phyloP scores from a whole-genome alignment of 2,797 vertebrate genomes.

The Anolis apletophallus region DNA sequence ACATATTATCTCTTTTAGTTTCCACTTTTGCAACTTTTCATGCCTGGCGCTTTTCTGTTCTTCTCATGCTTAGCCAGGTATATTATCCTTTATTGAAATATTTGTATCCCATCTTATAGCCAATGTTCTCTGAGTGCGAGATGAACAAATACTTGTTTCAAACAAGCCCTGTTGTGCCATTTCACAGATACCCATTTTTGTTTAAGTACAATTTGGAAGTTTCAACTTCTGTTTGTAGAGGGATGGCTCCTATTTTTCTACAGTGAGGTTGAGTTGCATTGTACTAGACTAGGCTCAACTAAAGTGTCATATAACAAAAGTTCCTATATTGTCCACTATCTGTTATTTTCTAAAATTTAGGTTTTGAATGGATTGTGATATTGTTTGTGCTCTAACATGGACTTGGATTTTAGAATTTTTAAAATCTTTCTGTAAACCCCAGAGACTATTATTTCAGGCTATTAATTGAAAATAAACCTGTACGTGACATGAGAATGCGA shows the following conservation, averaged over 20 bases:
- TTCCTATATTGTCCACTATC: slow-evolving; percentile 2
- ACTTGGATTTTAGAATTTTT: slow-evolving; percentile 28
- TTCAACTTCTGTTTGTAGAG: neutral
- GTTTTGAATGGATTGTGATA: slow-evolving; percentile 27
- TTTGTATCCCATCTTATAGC: neutral
- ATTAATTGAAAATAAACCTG: slow-evolving; percentile 28
- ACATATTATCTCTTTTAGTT: slow-evolving; percentile 13
- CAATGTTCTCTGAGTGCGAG: neutral
- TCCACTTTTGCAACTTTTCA: slow-evolving; percentile 2
- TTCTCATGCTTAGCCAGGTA: neutral
- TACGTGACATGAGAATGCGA: neutral
- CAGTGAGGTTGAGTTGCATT: neutral
- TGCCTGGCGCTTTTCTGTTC: neutral
- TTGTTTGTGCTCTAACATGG: slow-evolving; percentile 11
- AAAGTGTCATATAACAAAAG: slow-evolving; percentile 6
- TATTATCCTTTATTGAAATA: neutral
- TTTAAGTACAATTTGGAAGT: neutral
- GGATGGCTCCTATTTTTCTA: neutral
- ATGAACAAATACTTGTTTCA: neutral
- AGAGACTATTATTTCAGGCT: slow-evolving; percentile 5
- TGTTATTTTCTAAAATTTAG: slow-evolving; percentile 34
- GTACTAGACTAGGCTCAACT: neutral
- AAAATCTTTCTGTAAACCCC: slow-evolving; percentile 21
- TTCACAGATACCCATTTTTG: neutral
- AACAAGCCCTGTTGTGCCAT: neutral